These are phyloP conservation scores for Limnephilus rhombicus DNA, from an alignment of 2,888 invertebrate genomes.

Conservation along the genomic window DNA sequence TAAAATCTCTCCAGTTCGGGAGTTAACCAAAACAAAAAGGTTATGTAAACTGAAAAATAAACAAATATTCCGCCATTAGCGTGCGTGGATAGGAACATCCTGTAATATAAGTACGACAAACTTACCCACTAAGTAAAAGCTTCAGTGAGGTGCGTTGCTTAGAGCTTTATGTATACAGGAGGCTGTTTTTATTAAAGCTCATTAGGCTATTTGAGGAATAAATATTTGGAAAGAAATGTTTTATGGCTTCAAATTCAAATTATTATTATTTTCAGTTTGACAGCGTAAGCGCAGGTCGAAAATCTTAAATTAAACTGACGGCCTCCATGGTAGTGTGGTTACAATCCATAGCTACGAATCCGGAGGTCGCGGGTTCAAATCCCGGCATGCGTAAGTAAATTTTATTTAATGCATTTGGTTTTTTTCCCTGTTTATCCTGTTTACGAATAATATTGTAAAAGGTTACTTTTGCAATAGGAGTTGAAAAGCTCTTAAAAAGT, in stretches of 20 bases:
- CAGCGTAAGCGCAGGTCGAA: not conserved
- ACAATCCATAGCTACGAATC: too few relatives aligned
- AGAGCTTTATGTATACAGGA: not conserved
- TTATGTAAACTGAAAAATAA: conserved; percentile 28
- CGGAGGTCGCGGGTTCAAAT: too few relatives aligned
- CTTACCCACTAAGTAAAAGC: conserved; percentile 23
- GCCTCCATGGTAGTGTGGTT: too few relatives aligned
- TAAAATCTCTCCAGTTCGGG: not conserved
- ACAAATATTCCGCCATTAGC: conserved; percentile 25
- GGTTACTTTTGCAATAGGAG: too few relatives aligned
- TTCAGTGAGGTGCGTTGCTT: conserved; percentile 27
- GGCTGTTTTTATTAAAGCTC: not conserved
- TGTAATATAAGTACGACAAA: conserved; percentile 19
- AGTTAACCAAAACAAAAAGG: conserved; percentile 32
- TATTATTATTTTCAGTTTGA: not conserved
- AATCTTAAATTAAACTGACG: not conserved
- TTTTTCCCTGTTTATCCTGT: too few relatives aligned
- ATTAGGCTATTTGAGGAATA: not conserved
- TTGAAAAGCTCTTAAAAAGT: too few relatives aligned
- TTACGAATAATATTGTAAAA: too few relatives aligned
- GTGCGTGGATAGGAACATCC: conserved; percentile 18
- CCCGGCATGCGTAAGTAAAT: too few relatives aligned
- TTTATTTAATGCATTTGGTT: too few relatives aligned
- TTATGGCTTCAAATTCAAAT: not conserved
- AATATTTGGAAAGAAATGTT: not conserved